These are phyloP conservation scores for Melinopterus prodromus DNA, from an alignment of 2,888 invertebrate species.

Conservation along the genomic window DNA sequence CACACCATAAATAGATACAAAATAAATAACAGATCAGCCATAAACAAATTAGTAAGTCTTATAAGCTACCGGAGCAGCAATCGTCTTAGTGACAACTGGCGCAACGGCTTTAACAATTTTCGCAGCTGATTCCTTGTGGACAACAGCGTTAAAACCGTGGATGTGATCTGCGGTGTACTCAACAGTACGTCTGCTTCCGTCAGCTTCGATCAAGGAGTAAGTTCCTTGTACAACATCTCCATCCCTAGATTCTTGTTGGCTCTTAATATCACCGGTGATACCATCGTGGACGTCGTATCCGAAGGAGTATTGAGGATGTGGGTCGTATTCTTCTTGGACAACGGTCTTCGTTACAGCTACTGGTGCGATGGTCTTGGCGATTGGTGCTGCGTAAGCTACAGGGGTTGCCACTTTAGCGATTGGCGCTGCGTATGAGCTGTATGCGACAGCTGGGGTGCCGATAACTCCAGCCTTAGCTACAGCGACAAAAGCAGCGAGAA, in stretches of 20 bases:
- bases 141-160: conserved; percentile 70
- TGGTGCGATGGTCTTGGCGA: conserved; percentile 41
- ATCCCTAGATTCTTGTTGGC: conserved; percentile 62
- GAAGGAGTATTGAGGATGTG: conserved; percentile 64
- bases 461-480: conserved; percentile 43
- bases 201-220: conserved; percentile 63
- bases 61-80: conserved; percentile 47
- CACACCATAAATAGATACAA: conserved; percentile 15
- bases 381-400: conserved; percentile 49
- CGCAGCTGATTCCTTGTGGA: conserved; percentile 66
- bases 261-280: conserved; percentile 63
- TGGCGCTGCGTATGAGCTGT: conserved; percentile 41
- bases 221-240: conserved; percentile 64
- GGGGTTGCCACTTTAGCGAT: conserved; percentile 52
- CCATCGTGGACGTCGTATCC: conserved; percentile 64
- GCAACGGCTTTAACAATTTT: conserved; percentile 50
- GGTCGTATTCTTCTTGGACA: conserved; percentile 56
- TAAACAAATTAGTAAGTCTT: background rate
- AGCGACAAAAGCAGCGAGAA: conserved; percentile 56
- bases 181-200: conserved; percentile 63
- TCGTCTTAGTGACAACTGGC: conserved; percentile 54
- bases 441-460: conserved; percentile 46
- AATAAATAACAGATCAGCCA: background rate
- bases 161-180: conserved; percentile 66
- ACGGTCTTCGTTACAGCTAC: conserved; percentile 32